Conservation (phyloP, 2,888 invertebrate genomes). For the Apomyelois bistriatella region DNA sequence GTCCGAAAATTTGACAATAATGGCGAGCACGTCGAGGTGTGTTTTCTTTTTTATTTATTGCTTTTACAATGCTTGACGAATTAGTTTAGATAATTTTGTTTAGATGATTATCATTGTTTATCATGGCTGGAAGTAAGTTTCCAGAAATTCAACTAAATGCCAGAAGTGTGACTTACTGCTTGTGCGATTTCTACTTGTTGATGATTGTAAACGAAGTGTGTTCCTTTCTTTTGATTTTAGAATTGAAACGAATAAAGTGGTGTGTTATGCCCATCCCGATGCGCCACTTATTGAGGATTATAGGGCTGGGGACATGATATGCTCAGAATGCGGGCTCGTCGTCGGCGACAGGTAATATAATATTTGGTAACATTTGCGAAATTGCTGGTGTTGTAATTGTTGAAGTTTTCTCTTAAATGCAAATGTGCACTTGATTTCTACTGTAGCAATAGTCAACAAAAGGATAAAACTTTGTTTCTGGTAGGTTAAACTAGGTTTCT, state of each 20-base stretch:
- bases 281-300: conserved; percentile 98
- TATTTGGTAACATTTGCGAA: conserved; percentile 51
- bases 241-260: conserved; percentile 88
- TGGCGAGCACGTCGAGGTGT: conserved; percentile 85
- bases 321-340: conserved; percentile 99
- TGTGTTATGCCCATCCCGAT: conserved; percentile 97
- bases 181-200: conserved; percentile 58
- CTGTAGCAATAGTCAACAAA: conserved; percentile 18
- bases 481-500: too few species aligned
- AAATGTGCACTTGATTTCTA: conserved; percentile 43
- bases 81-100: conserved; percentile 35
- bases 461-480: neutral
- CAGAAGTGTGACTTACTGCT: conserved; percentile 32
- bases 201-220: conserved; percentile 38
- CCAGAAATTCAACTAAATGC: conserved; percentile 23
- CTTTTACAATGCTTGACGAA: conserved; percentile 35
- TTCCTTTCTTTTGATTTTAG: conserved; percentile 69
- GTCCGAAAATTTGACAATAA: conserved; percentile 53
- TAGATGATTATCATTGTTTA: conserved; percentile 37
- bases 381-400: conserved; percentile 39
- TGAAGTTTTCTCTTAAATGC: conserved; percentile 36
- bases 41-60: conserved; percentile 61
- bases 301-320: conserved; percentile 99
- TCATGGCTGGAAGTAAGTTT: conserved; percentile 41
- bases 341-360: conserved; percentile 94